Conservation (phyloP, 2,797 vertebrate species). For the Lepilemur ruficaudatus region DNA sequence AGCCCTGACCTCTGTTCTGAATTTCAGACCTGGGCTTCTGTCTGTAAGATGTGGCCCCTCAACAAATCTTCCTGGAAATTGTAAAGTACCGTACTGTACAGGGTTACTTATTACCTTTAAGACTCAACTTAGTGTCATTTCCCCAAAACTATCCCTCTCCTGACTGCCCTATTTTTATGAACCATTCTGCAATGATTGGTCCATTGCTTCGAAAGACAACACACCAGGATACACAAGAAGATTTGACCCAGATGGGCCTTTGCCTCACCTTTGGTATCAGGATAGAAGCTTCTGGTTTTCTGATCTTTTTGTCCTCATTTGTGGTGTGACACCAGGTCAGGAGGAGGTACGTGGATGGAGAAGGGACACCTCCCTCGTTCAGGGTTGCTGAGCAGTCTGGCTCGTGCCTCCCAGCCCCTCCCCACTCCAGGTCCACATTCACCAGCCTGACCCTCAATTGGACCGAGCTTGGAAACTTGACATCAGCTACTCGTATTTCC, state of each 20-base stretch:
- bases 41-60: background rate
- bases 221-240: background rate
- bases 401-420: accelerated
- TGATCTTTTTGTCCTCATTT: background rate
- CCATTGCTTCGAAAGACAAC: background rate
- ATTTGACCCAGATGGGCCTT: background rate
- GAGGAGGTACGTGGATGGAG: background rate
- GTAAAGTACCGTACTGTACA: too few species aligned
- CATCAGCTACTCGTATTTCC: background rate
- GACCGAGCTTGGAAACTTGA: background rate
- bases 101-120: too few species aligned
- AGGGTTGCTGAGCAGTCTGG: background rate
- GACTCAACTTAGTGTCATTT: background rate
- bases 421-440: accelerated
- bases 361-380: background rate
- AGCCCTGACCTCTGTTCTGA: background rate
- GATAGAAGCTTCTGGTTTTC: background rate
- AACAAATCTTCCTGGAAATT: background rate
- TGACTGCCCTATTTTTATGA: background rate
- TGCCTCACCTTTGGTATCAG: background rate
- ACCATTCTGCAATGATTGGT: background rate
- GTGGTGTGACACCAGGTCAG: background rate
- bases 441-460: too few species aligned
- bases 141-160: background rate
- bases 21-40: background rate